phyloP scores from a whole-genome alignment of 2,888 invertebrate species.

The Esperia sulphurella region DNA sequence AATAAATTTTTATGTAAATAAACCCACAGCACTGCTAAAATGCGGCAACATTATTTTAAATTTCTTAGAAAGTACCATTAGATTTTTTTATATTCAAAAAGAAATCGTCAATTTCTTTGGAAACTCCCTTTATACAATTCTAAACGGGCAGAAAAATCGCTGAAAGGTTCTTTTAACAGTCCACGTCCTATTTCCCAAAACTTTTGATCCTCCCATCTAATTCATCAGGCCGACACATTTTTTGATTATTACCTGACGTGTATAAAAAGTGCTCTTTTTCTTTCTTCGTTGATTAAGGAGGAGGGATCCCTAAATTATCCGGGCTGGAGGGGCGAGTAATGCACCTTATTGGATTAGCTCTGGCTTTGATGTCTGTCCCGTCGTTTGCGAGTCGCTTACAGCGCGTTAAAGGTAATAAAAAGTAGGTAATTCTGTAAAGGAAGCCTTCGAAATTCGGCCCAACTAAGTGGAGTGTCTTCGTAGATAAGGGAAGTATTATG shows the following conservation, averaged over 20 bases:
- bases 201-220: constrained; percentile 33
- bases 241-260: constrained; percentile 50
- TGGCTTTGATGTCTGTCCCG: constrained; percentile 63
- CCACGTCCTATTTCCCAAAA: constrained; percentile 19
- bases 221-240: constrained; percentile 46
- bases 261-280: constrained; percentile 44
- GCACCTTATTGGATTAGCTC: constrained; percentile 72
- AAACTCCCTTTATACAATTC: too few relatives aligned
- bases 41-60: not conserved
- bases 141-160: not conserved
- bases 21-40: too few relatives aligned
- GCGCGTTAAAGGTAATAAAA: constrained; percentile 64
- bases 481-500: constrained; percentile 6
- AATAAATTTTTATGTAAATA: too few relatives aligned
- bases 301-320: constrained; percentile 55
- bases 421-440: constrained; percentile 63
- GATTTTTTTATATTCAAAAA: not conserved
- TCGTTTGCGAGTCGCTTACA: constrained; percentile 48
- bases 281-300: constrained; percentile 56
- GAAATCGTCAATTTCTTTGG: not conserved
- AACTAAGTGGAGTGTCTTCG: constrained; percentile 36
- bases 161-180: constrained; percentile 7
- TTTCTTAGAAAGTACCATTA: not conserved
- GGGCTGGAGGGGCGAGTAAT: constrained; percentile 49
- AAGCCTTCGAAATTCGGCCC: constrained; percentile 55